These are phyloP conservation scores for Nilaparvata lugens DNA, from an alignment of 1,140 invertebrate genomes.

Conservation along the genomic window DNA sequence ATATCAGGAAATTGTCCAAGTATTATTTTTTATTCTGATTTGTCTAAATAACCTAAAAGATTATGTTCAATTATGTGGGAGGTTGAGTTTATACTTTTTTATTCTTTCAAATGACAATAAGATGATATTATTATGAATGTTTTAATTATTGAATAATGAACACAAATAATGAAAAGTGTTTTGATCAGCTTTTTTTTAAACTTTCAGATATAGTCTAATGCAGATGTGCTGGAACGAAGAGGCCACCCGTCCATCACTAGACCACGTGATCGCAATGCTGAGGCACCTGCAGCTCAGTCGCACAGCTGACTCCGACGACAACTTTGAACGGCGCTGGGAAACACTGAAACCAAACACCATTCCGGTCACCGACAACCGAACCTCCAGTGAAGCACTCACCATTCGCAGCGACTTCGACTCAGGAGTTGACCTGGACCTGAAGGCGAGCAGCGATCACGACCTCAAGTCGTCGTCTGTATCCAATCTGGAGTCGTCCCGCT, in stretches of 20 bases:
- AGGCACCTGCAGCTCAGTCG: slow-evolving; percentile 38
- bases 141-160: too few relatives aligned
- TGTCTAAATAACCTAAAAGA: too few relatives aligned
- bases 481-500: too few relatives aligned
- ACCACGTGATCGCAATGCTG: slow-evolving; percentile 47
- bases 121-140: too few relatives aligned
- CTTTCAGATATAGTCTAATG: slow-evolving; percentile 53
- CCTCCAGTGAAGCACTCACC: slow-evolving; percentile 13
- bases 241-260: slow-evolving; percentile 37
- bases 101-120: too few relatives aligned
- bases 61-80: too few relatives aligned
- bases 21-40: too few relatives aligned
- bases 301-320: slow-evolving; percentile 31
- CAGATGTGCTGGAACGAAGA: slow-evolving; percentile 49
- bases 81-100: too few relatives aligned
- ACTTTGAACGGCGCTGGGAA: slow-evolving; percentile 61
- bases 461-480: background rate
- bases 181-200: too few relatives aligned
- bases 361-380: slow-evolving; percentile 44
- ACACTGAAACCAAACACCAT: slow-evolving; percentile 50
- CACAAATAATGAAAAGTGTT: too few relatives aligned
- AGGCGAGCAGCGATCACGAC: slow-evolving; percentile 10
- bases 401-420: slow-evolving; percentile 27
- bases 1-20: too few relatives aligned
- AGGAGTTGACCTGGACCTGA: slow-evolving; percentile 24